These are phyloP conservation scores for Anguilla anguilla DNA, from an alignment of 2,797 vertebrate species.

Conservation along the genomic window DNA sequence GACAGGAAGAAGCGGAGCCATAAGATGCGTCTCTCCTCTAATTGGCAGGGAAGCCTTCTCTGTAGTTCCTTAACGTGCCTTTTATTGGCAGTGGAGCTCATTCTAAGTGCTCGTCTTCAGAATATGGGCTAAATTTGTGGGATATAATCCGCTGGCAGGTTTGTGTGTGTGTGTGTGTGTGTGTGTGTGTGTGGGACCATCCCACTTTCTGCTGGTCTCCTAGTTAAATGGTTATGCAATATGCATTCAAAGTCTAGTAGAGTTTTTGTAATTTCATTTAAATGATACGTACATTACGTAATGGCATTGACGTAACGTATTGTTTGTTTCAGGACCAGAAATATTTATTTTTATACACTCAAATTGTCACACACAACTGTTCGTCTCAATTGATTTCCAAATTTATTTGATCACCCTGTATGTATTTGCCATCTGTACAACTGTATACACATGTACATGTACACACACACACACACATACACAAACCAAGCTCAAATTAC, in stretches of 20 bases:
- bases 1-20: constrained; percentile 74
- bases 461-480: constrained; percentile 22
- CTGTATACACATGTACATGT: not conserved
- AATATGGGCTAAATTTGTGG: not conserved
- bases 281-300: not conserved
- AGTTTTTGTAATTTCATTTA: not conserved
- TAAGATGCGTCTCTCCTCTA: constrained; percentile 74
- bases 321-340: not conserved
- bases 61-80: constrained; percentile 74
- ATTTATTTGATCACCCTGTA: not conserved
- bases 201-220: no score
- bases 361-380: not conserved
- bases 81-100: constrained; percentile 70
- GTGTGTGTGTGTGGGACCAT: not conserved
- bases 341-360: not conserved
- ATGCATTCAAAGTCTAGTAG: no score
- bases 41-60: constrained; percentile 79
- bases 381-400: not conserved
- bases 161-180: not conserved
- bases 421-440: not conserved
- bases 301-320: not conserved
- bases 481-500: not conserved
- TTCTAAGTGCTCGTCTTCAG: not conserved
- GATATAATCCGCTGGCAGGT: not conserved
- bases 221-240: no score